These are phyloP conservation scores for Triplophysa dalaica DNA, from an alignment of 2,113 vertebrate species.

Conservation along the genomic window DNA sequence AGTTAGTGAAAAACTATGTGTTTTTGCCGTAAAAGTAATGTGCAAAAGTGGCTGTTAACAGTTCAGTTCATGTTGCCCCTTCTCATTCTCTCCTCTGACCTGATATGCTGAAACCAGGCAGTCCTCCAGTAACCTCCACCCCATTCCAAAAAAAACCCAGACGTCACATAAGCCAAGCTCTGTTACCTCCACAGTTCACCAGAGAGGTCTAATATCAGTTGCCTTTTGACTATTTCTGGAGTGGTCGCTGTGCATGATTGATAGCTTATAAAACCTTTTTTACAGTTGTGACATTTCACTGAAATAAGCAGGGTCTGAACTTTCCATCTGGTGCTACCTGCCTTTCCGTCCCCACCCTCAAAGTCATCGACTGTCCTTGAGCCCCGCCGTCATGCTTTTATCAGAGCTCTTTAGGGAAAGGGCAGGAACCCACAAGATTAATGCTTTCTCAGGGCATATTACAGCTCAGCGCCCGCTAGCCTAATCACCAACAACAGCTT, in stretches of 20 bases:
- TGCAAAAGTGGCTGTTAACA: too few species aligned
- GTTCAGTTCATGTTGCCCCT: neutral
- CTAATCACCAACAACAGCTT: slow-evolving; percentile 58
- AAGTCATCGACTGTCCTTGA: slow-evolving; percentile 61
- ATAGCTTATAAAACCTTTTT: slow-evolving; percentile 70
- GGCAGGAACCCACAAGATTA: slow-evolving; percentile 62
- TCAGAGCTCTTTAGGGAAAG: slow-evolving; percentile 60
- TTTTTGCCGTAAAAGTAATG: too few species aligned
- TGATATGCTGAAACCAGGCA: slow-evolving; percentile 1
- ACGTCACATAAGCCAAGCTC: slow-evolving; percentile 63
- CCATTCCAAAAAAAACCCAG: slow-evolving; percentile 45
- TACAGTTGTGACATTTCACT: slow-evolving; percentile 73
- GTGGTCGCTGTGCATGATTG: slow-evolving; percentile 61
- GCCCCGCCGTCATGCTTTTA: slow-evolving; percentile 52
- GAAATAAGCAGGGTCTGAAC: slow-evolving; percentile 72
- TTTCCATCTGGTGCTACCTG: slow-evolving; percentile 66
- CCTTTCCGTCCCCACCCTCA: slow-evolving; percentile 27
- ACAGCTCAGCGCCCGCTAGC: slow-evolving; percentile 29
- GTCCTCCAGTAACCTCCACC: slow-evolving; percentile 42
- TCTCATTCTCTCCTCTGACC: slow-evolving; percentile 16
- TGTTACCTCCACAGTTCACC: slow-evolving; percentile 67
- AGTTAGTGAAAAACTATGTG: too few species aligned
- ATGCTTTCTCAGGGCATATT: slow-evolving; percentile 59
- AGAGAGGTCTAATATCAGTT: slow-evolving; percentile 65
- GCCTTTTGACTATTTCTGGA: slow-evolving; percentile 65